These are phyloP conservation scores for Amphipoea oculea DNA, from an alignment of 2,888 invertebrate genomes.

Conservation along the genomic window DNA sequence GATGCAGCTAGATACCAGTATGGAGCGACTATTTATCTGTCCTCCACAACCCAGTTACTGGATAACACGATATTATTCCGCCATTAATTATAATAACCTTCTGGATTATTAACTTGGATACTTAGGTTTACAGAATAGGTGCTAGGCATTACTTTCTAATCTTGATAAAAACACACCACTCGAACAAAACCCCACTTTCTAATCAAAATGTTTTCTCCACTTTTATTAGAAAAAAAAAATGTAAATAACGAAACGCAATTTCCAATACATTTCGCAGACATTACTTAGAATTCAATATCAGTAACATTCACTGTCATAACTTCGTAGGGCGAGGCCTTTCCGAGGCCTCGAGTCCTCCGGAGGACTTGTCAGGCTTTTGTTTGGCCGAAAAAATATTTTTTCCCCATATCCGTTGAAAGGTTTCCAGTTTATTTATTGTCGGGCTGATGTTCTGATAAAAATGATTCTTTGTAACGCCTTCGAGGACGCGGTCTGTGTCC, in stretches of 20 bases:
- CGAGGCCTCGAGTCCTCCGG: constrained; percentile 41
- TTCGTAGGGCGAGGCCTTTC: constrained; percentile 44
- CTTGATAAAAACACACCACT: constrained; percentile 3
- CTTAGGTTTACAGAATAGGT: neutral
- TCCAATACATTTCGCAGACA: constrained; percentile 65
- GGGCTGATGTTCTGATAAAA: constrained; percentile 66
- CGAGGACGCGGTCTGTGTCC: constrained; percentile 41
- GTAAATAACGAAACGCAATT: constrained; percentile 39
- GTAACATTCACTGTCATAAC: constrained; percentile 64
- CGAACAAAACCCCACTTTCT: constrained; percentile 7
- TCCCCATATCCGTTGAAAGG: constrained; percentile 65
- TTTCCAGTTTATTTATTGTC: constrained; percentile 72
- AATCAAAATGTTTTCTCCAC: constrained; percentile 29
- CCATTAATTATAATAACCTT: neutral
- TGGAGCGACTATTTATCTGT: too few species aligned
- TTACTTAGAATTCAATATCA: constrained; percentile 67
- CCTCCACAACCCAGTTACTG: too few species aligned
- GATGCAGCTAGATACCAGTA: too few species aligned
- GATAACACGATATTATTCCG: too few species aligned
- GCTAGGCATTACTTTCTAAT: neutral
- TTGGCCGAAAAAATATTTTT: constrained; percentile 65
- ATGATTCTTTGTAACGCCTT: constrained; percentile 64
- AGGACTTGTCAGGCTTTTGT: constrained; percentile 63
- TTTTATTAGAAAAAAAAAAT: constrained; percentile 25
- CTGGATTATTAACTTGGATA: neutral